A percentile compares a stretch with the other conserved stretches of the same genome.
These are phyloP conservation scores for Alaudala cheleensis DNA, from an alignment of 2,113 vertebrate species.

Conservation along the genomic window DNA sequence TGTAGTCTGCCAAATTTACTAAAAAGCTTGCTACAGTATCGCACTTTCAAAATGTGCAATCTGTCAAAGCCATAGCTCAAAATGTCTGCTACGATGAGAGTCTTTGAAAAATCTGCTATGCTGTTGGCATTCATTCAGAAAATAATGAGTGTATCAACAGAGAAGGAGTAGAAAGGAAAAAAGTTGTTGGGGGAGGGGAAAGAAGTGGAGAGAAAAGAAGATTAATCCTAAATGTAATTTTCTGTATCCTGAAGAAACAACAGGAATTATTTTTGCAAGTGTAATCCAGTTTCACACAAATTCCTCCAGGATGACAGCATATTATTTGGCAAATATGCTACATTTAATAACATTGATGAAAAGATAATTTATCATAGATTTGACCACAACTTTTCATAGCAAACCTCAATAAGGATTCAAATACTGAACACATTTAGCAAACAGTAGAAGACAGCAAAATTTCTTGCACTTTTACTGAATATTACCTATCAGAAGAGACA, in stretches of 20 bases:
- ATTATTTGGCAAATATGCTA: constrained; percentile 1
- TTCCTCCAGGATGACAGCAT: not conserved
- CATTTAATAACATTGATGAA: constrained; percentile 17
- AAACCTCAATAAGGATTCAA: constrained; percentile 20
- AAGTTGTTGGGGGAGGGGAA: not conserved
- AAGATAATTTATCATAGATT: constrained; percentile 29
- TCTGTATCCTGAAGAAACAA: not conserved
- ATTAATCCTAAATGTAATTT: not conserved
- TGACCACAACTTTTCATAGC: not conserved
- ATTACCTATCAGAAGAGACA: not conserved
- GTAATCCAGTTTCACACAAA: not conserved
- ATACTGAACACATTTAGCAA: not conserved
- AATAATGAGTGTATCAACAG: constrained; percentile 49
- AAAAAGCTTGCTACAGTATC: constrained; percentile 61
- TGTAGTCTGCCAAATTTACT: constrained; percentile 67
- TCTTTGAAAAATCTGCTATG: constrained; percentile 1
- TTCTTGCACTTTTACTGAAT: not conserved
- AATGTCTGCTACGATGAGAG: constrained; percentile 21
- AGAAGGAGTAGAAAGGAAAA: not conserved
- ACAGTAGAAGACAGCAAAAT: not conserved
- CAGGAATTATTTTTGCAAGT: not conserved
- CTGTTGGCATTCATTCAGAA: constrained; percentile 55
- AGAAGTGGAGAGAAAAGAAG: not conserved
- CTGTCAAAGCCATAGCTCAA: constrained; percentile 56
- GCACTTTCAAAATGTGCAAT: constrained; percentile 60